Conservation (phyloP, 2,113 vertebrate species). For the Boulengerochromis microlepis region DNA sequence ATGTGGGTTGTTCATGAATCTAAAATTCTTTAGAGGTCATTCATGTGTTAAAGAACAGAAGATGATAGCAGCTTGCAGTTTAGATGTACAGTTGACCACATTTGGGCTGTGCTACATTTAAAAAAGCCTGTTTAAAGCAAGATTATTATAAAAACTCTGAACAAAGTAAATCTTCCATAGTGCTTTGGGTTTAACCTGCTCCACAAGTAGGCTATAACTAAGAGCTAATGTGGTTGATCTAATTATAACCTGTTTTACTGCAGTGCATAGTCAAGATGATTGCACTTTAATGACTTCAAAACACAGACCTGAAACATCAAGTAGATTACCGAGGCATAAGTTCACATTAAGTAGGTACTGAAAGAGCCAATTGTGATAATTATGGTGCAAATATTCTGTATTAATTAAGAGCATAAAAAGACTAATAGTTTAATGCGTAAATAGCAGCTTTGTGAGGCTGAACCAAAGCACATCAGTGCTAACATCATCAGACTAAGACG, state of each 20-base stretch:
- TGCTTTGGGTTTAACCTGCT: neutral
- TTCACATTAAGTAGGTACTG: neutral
- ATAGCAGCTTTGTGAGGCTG: neutral
- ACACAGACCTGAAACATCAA: neutral
- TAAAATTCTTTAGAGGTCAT: slow-evolving; percentile 7
- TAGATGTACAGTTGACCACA: neutral
- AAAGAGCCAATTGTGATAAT: neutral
- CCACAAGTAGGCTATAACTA: neutral
- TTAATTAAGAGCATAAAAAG: neutral
- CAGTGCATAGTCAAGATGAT: neutral
- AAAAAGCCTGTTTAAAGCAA: neutral
- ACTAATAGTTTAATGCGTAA: neutral
- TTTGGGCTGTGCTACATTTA: neutral
- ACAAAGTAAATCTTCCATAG: neutral
- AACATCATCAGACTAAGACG: neutral
- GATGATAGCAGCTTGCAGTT: neutral
- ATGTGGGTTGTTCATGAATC: neutral
- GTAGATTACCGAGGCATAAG: neutral
- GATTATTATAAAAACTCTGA: neutral
- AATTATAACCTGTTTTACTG: neutral
- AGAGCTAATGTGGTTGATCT: neutral
- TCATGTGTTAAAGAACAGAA: neutral
- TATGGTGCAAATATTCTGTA: neutral
- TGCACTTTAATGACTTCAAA: neutral
- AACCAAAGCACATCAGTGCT: neutral